A percentile compares a stretch with the other conserved stretches of the same genome.
Conservation (phyloP, 2,113 vertebrate species). For the Danionella cerebrum region DNA sequence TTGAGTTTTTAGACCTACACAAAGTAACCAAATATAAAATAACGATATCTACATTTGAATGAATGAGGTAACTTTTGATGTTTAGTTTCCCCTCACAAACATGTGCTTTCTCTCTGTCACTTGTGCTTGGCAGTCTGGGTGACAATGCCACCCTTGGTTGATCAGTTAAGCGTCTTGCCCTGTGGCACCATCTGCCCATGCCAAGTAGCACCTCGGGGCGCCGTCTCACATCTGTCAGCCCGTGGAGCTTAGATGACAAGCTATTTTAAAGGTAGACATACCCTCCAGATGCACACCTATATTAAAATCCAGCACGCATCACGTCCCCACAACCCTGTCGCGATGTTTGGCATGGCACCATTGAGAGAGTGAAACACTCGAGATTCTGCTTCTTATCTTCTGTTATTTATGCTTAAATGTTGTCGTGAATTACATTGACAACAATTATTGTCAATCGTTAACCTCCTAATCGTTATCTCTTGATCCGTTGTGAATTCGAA, state of each 20-base stretch:
- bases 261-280: conserved; percentile 59
- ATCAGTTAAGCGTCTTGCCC: conserved; percentile 60
- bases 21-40: too few species aligned
- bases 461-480: too few species aligned
- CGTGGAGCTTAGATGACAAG: conserved; percentile 63
- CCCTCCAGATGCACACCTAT: conserved; percentile 25
- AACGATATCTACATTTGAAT: too few species aligned
- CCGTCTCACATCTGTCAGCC: conserved; percentile 66
- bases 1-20: too few species aligned
- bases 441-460: too few species aligned
- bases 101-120: not conserved
- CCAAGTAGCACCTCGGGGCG: conserved; percentile 61
- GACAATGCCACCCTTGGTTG: conserved; percentile 44
- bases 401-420: not conserved
- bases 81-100: not conserved
- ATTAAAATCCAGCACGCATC: not conserved
- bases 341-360: not conserved
- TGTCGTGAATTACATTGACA: too few species aligned
- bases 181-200: conserved; percentile 75
- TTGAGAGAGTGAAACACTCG: not conserved
- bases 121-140: not conserved
- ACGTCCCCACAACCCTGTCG: not conserved
- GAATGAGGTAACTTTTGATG: too few species aligned
- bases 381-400: not conserved
- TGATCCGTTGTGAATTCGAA: too few species aligned